Percentiles rank a stretch among this genome's conserved stretches.
These are phyloP conservation scores for Scaptomyza reducta DNA, from an alignment of 2,888 invertebrate genomes.

Conservation along the genomic window DNA sequence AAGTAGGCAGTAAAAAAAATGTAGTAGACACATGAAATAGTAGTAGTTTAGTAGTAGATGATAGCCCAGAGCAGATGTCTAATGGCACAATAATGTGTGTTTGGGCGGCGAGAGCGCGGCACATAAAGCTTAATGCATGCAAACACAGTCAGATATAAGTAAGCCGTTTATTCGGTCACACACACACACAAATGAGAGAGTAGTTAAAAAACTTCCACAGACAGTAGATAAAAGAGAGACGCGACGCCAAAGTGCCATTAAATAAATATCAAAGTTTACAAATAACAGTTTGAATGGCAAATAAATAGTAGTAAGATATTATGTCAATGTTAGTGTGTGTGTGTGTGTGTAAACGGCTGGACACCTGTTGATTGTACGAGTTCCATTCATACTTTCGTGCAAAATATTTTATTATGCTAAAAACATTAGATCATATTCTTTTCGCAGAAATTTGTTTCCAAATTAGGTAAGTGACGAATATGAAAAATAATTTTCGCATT, in stretches of 20 bases:
- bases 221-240: neutral
- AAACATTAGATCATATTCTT: slow-evolving; percentile 23
- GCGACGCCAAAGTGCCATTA: slow-evolving; percentile 8
- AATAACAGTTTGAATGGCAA: slow-evolving; percentile 11
- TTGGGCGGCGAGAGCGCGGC: slow-evolving; percentile 27
- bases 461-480: slow-evolving; percentile 18
- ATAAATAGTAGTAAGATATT: slow-evolving; percentile 4
- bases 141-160: slow-evolving; percentile 39
- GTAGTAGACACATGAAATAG: slow-evolving; percentile 50
- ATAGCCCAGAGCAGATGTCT: slow-evolving; percentile 52
- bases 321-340: neutral
- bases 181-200: neutral
- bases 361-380: slow-evolving; percentile 21
- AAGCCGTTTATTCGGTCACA: slow-evolving; percentile 11
- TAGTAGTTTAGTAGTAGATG: slow-evolving; percentile 48
- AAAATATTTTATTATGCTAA: neutral
- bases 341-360: neutral
- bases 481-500: slow-evolving; percentile 28
- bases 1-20: slow-evolving; percentile 51
- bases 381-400: neutral
- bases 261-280: slow-evolving; percentile 8
- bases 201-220: neutral
- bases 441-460: slow-evolving; percentile 4
- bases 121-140: slow-evolving; percentile 36
- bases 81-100: slow-evolving; percentile 64